Evolutionary conservation across 2,888 invertebrate genomes (phyloP), one percentile per base, ranked within the genome.

Genomic region (Tetanocera ferruginea): DNA sequence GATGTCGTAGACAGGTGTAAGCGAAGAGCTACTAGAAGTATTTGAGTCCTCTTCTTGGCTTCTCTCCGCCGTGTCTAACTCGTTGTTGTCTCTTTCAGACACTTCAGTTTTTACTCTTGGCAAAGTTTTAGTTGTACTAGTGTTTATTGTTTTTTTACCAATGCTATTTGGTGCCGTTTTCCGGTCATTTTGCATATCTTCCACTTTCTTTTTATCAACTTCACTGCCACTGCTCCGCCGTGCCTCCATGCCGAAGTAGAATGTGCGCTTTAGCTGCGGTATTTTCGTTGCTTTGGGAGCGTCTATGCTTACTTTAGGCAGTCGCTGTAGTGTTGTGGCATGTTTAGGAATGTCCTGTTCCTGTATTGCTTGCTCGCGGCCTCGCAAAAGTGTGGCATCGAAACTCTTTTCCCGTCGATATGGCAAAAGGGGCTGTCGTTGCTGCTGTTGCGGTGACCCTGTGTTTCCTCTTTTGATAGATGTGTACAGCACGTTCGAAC

Each of bases 241-340:
- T 9, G 67, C 76, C 51, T 82, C 93, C 95, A 95, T 95, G 52
- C 95, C 95, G 85, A 95, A 95, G 89, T 95, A 95, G 88, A 95
- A 95, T 17, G 91, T 92, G 85, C 92, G 93, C 90, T 80, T 86
- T 1, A 85, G 76, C 31, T 85, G 84, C 0, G 85, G 86, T 73
- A 85, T 85, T 77, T 84, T 86, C n/a, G 84, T 82, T 14, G 28
- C 23, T 37, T 62, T 19, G 25, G 14, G 43, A 43, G 37, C 37
- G 8, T 37, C 37, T 8, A 8, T 8, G 31, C 5, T 31, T 31
- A 31, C 3, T 37, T 4, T 37, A 37, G 43, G 6, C 57, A n/a
- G 34, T 2, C 25, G 19, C 37, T 55, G 55, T 19, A 57, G 14
- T 5, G 72, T 34, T 57, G 31, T 17, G 11, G 55, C 31, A 3